Conservation (phyloP, 1,140 invertebrate genomes). For the Latrodectus geometricus region DNA sequence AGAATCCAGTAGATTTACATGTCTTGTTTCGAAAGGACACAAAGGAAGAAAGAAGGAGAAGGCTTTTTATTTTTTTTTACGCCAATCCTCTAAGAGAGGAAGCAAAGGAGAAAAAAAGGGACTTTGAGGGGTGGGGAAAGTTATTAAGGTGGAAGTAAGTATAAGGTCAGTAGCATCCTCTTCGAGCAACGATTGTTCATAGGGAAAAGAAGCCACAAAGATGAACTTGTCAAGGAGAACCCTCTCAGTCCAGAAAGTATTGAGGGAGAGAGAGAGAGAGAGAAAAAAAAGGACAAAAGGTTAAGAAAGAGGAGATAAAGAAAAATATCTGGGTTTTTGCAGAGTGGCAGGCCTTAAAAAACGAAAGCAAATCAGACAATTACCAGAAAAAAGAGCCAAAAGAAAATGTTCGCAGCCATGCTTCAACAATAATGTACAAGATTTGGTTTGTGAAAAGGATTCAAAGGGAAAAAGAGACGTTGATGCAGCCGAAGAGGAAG, state of each 20-base stretch:
- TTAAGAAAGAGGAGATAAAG: slow-evolving; percentile 5
- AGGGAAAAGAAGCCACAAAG: not conserved
- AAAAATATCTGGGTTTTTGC: not conserved
- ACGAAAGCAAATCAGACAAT: slow-evolving; percentile 23
- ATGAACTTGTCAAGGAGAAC: not conserved
- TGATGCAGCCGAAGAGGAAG: slow-evolving; percentile 26
- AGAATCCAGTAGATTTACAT: slow-evolving; percentile 21
- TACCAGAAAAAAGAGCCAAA: slow-evolving; percentile 14
- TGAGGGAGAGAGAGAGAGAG: not conserved
- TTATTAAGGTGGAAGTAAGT: not conserved
- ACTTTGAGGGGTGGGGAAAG: not conserved
- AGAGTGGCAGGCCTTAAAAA: not conserved
- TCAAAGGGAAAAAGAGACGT: not conserved
- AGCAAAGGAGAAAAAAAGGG: not conserved
- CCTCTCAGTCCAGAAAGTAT: not conserved
- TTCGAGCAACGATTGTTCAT: not conserved
- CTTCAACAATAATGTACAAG: slow-evolving; percentile 39
- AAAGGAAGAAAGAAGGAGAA: too few species aligned
- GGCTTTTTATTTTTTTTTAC: too few species aligned
- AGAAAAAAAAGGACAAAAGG: slow-evolving; percentile 25
- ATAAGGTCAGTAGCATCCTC: not conserved
- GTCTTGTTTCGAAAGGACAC: not conserved
- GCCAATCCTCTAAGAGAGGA: not conserved
- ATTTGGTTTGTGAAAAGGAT: not conserved
- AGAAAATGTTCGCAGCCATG: slow-evolving; percentile 9